A percentile compares a stretch with the other conserved stretches of the same genome.
phyloP scores from a whole-genome alignment of 2,888 invertebrate genomes.

The Leucoma salicis region DNA sequence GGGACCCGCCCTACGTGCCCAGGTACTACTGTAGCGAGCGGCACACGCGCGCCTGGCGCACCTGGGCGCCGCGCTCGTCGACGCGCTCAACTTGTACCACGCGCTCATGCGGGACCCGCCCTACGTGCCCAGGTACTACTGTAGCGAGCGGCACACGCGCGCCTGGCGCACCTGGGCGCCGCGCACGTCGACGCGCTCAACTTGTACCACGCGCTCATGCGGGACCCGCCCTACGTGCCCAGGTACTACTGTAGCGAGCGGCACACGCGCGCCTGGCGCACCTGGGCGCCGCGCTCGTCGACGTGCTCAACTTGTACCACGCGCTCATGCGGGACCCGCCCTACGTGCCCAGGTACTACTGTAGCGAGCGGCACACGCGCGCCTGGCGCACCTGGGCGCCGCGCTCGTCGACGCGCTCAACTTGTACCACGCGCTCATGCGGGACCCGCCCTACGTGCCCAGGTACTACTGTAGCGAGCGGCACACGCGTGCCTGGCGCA shows the following conservation, averaged over 20 bases:
- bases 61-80: slow-evolving; percentile 93
- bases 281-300: slow-evolving; percentile 93
- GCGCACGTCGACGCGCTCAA: slow-evolving; percentile 96
- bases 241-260: too few relatives aligned
- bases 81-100: slow-evolving; percentile 94
- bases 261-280: slow-evolving; percentile 94
- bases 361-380: slow-evolving; percentile 91
- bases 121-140: too few relatives aligned
- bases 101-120: slow-evolving; percentile 50
- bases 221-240: slow-evolving; percentile 41
- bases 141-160: slow-evolving; percentile 91
- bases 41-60: slow-evolving; percentile 94
- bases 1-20: too few relatives aligned
- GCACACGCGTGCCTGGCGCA: slow-evolving; percentile 94
- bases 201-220: slow-evolving; percentile 84
- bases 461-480: too few relatives aligned
- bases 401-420: slow-evolving; percentile 96
- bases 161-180: slow-evolving; percentile 92
- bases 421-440: slow-evolving; percentile 84
- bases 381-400: slow-evolving; percentile 92
- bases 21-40: too few relatives aligned
- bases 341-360: too few relatives aligned
- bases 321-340: slow-evolving; percentile 50
- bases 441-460: slow-evolving; percentile 41
- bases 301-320: slow-evolving; percentile 94